Percentiles rank a stretch among this genome's conserved stretches.
These are phyloP conservation scores for Muscicapa comitata DNA, from an alignment of 2,797 vertebrate species.

Conservation along the genomic window DNA sequence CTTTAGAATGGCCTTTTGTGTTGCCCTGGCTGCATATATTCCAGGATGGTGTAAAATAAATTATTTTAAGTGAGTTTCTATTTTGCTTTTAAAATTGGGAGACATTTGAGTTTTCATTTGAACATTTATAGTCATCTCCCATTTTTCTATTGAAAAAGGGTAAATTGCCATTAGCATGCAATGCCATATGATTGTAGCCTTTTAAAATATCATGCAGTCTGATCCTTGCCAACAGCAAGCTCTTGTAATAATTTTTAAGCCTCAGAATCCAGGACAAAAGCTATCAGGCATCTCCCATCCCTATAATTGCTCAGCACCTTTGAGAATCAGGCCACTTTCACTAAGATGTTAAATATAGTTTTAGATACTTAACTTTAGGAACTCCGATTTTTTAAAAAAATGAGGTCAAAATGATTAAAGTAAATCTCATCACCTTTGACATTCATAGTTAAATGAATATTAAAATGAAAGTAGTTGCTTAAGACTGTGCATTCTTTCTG, in stretches of 20 bases:
- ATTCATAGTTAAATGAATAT: neutral
- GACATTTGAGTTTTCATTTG: neutral
- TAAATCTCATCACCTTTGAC: neutral
- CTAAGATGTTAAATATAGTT: neutral
- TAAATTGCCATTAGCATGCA: neutral
- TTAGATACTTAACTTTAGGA: neutral
- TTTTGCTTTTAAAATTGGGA: neutral
- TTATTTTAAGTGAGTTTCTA: neutral
- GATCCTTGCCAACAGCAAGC: neutral
- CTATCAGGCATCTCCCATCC: neutral
- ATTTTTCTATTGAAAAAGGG: neutral
- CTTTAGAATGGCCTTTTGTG: neutral
- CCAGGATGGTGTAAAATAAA: neutral
- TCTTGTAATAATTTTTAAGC: neutral
- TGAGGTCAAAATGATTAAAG: neutral
- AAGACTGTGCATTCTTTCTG: neutral
- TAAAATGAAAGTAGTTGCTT: neutral
- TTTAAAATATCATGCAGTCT: neutral
- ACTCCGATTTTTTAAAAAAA: neutral
- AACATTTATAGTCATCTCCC: neutral
- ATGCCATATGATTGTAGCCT: neutral
- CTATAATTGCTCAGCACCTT: constrained; percentile 18
- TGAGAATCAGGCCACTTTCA: constrained; percentile 6
- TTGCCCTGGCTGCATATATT: neutral
- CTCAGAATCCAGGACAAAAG: neutral